Evolutionary conservation across 2,888 invertebrate species (phyloP).

Genomic region (Chymomyza caudatula): DNA sequence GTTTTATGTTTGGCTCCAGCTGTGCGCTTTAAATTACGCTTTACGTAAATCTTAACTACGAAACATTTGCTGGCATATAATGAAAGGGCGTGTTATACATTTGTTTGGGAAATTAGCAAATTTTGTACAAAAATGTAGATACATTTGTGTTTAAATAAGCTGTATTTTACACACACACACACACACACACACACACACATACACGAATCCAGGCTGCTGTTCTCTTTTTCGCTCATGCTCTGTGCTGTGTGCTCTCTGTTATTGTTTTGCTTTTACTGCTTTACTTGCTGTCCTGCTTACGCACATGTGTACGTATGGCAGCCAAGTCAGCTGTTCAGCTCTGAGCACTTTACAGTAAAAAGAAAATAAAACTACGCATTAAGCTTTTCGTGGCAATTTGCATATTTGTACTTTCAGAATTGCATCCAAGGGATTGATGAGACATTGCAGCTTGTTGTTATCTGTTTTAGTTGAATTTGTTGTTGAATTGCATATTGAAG

Average conservation of each 20-base stretch:
- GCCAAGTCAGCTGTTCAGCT: conserved; percentile 59
- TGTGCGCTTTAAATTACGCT: neutral
- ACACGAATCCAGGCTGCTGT: conserved; percentile 9
- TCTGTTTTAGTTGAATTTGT: conserved; percentile 38
- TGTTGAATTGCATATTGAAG: conserved; percentile 31
- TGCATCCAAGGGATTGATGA: no score
- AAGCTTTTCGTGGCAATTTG: conserved; percentile 25
- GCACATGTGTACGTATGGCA: neutral
- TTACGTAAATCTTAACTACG: neutral
- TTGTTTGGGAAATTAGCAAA: neutral
- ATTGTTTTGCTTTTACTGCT: conserved; percentile 64
- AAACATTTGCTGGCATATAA: neutral
- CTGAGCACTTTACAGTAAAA: neutral
- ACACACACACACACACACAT: conserved; percentile 11
- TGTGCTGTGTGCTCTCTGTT: conserved; percentile 50
- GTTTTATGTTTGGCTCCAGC: neutral
- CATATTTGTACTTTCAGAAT: neutral
- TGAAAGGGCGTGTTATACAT: neutral
- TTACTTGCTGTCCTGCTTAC: neutral
- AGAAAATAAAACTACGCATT: conserved; percentile 30
- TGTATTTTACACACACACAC: neutral
- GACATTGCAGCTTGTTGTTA: conserved; percentile 29
- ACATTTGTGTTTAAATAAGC: conserved; percentile 6
- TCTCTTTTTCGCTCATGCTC: conserved; percentile 35
- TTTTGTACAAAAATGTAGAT: conserved; percentile 4